phyloP scores from a whole-genome alignment of 2,888 invertebrate genomes.

The Athalia cordata region DNA sequence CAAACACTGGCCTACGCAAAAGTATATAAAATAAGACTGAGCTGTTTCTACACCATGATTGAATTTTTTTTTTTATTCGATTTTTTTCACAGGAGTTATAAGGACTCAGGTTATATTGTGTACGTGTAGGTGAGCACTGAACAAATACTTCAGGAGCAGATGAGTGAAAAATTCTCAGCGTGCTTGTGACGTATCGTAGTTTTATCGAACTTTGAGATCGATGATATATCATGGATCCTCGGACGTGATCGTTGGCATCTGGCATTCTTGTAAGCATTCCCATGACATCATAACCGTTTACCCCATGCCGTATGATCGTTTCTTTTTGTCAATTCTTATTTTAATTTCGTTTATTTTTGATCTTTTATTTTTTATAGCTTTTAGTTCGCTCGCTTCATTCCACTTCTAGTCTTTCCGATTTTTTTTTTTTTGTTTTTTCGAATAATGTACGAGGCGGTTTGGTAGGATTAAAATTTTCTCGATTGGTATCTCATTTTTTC shows the following conservation, averaged over 20 bases:
- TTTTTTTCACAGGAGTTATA: too few relatives aligned
- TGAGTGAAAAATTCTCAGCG: conserved; percentile 24
- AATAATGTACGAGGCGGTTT: too few relatives aligned
- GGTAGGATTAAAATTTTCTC: too few relatives aligned
- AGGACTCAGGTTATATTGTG: not conserved
- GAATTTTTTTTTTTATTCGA: too few relatives aligned
- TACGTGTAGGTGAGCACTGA: not conserved
- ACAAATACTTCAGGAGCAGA: conserved; percentile 5
- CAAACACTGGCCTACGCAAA: too few relatives aligned
- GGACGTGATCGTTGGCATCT: conserved; percentile 43
- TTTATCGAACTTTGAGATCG: conserved; percentile 52
- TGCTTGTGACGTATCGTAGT: conserved; percentile 23
- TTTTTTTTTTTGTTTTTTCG: too few relatives aligned
- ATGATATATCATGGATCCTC: conserved; percentile 53
- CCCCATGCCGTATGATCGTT: not conserved
- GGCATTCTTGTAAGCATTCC: conserved; percentile 52
- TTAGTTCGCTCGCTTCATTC: too few relatives aligned
- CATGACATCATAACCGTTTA: not conserved
- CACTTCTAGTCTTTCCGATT: too few relatives aligned
- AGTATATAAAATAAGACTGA: not conserved
- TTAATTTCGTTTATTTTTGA: too few relatives aligned
- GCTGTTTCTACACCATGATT: not conserved
- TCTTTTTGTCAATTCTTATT: not conserved
- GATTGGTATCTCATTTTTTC: too few relatives aligned
- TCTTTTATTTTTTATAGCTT: too few relatives aligned